Conservation (phyloP, 2,113 vertebrate species). For the Osmerus eperlanus region DNA sequence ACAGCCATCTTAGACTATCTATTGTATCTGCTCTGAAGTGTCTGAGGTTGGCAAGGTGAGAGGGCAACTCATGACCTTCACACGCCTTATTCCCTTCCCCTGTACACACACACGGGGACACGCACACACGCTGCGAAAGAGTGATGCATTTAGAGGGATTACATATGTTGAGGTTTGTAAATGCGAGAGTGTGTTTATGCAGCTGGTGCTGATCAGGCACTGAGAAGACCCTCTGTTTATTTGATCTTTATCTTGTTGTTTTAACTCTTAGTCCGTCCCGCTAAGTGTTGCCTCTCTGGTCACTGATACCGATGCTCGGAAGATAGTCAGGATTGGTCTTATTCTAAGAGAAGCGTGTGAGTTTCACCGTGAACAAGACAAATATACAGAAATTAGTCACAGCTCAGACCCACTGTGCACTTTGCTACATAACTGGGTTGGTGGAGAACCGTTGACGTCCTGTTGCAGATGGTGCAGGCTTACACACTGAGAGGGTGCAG, state of each 20-base stretch:
- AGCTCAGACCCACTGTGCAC: not conserved
- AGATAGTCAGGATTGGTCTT: constrained; percentile 40
- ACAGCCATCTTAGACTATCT: constrained; percentile 18
- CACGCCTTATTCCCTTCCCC: not conserved
- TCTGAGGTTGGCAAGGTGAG: not conserved
- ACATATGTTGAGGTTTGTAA: constrained; percentile 49
- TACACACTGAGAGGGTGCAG: too few relatives aligned
- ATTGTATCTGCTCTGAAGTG: not conserved
- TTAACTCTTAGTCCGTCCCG: constrained; percentile 58
- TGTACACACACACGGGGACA: not conserved
- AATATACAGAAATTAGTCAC: constrained; percentile 19
- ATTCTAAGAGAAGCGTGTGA: constrained; percentile 24
- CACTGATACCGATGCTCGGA: constrained; percentile 47
- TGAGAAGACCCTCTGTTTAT: constrained; percentile 56
- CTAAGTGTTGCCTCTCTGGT: constrained; percentile 58
- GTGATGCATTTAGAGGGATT: constrained; percentile 39
- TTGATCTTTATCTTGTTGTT: constrained; percentile 69
- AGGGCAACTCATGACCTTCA: not conserved
- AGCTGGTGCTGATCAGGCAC: constrained; percentile 60
- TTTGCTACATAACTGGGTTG: too few relatives aligned
- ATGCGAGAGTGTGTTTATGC: constrained; percentile 62
- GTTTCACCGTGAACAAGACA: constrained; percentile 17
- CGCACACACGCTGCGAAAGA: constrained; percentile 44
- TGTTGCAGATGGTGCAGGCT: not conserved
- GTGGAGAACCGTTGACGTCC: not conserved